A percentile compares a stretch with the other conserved stretches of the same genome.
phyloP scores from a whole-genome alignment of 2,797 vertebrate genomes.

The Rhabdomys pumilio region DNA sequence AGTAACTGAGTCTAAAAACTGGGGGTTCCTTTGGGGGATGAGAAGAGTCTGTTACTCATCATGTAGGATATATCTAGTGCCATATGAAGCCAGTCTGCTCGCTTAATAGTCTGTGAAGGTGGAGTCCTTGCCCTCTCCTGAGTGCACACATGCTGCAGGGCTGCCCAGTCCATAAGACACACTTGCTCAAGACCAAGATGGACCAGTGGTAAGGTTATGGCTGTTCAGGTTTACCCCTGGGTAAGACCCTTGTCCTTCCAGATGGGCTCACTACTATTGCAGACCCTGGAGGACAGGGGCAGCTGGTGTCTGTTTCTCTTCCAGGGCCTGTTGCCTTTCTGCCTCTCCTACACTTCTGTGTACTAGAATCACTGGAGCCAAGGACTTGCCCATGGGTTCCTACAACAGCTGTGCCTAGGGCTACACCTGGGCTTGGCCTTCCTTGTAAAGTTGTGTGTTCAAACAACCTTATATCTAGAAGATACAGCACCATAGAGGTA shows the following conservation, averaged over 20 bases:
- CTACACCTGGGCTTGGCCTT: background rate
- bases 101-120: background rate
- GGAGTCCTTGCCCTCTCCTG: background rate
- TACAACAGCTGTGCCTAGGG: too few species aligned
- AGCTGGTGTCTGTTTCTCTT: too few species aligned
- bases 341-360: background rate
- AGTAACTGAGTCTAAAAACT: background rate
- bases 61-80: background rate
- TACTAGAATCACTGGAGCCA: rapidly evolving
- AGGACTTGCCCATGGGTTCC: background rate
- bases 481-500: background rate
- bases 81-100: background rate
- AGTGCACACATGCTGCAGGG: rapidly evolving
- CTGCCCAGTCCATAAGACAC: rapidly evolving
- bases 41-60: background rate
- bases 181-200: background rate
- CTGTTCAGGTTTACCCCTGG: background rate
- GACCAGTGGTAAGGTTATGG: too few species aligned
- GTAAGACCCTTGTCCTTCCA: background rate
- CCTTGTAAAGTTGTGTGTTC: background rate
- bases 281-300: background rate
- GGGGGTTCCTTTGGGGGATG: too few species aligned
- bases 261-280: rapidly evolving
- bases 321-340: rapidly evolving
- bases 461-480: background rate